Evolutionary conservation across 2,888 invertebrate genomes (phyloP).

Genomic region (Villa cingulata): DNA sequence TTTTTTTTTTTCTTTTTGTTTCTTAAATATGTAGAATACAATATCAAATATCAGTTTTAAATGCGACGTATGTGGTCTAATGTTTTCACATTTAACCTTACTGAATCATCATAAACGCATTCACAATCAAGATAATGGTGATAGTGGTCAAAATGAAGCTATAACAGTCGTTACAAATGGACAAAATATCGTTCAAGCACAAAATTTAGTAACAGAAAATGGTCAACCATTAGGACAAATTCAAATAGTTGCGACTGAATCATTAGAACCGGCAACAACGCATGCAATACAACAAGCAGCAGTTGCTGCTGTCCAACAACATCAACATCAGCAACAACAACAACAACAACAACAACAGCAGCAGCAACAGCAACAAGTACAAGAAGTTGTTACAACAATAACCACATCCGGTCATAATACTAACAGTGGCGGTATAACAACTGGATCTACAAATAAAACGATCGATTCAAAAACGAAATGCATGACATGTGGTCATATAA

Average conservation of each 20-base stretch:
- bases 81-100: conserved; percentile 68
- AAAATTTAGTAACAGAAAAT: conserved; percentile 33
- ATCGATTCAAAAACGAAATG: conserved; percentile 34
- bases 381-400: not conserved
- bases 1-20: not conserved
- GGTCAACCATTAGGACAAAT: conserved; percentile 39
- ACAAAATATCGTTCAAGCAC: conserved; percentile 30
- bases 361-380: conserved; percentile 28
- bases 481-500: conserved; percentile 44
- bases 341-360: conserved; percentile 41
- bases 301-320: conserved; percentile 12
- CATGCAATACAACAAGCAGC: conserved; percentile 16
- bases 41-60: conserved; percentile 75
- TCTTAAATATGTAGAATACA: conserved; percentile 44
- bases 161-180: conserved; percentile 45
- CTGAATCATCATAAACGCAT: conserved; percentile 78
- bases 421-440: too few species aligned
- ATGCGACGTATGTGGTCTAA: conserved; percentile 75
- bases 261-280: conserved; percentile 24
- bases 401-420: not conserved
- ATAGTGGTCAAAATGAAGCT: conserved; percentile 36
- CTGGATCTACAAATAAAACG: not conserved
- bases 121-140: conserved; percentile 49
- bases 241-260: conserved; percentile 45
- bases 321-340: conserved; percentile 24